phyloP scores from a whole-genome alignment of 1,140 invertebrate genomes.

The Eulimnadia texana region DNA sequence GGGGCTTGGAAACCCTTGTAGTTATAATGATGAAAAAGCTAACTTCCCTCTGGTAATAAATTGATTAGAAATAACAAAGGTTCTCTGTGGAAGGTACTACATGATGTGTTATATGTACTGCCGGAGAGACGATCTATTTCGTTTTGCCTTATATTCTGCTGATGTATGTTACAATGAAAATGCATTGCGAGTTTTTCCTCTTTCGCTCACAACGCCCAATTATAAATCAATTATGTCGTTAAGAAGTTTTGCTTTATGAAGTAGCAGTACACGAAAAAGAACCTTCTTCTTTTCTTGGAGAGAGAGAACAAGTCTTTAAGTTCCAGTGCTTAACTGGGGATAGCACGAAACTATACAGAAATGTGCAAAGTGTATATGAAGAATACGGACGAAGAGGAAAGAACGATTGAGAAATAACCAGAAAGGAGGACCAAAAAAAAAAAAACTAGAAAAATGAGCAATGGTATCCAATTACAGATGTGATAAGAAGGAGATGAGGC shows the following conservation, averaged over 20 bases:
- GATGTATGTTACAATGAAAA: neutral
- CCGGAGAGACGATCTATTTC: neutral
- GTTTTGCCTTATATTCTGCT: neutral
- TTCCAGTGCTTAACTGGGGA: neutral
- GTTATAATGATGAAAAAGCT: no score
- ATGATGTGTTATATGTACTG: neutral
- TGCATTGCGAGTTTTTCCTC: neutral
- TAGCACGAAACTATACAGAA: neutral
- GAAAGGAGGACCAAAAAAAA: neutral
- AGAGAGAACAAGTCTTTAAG: no score
- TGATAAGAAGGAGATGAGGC: conserved; percentile 13
- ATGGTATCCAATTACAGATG: conserved; percentile 13
- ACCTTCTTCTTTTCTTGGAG: no score
- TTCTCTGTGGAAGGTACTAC: neutral
- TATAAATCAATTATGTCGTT: neutral
- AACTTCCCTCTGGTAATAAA: neutral
- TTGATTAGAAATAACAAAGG: neutral
- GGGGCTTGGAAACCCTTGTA: no score
- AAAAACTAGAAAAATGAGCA: neutral
- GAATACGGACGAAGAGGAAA: neutral
- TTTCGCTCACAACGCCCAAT: neutral
- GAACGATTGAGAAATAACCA: neutral
- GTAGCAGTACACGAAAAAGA: no score
- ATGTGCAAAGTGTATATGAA: neutral
- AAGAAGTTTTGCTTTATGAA: neutral